A percentile compares a stretch with the other conserved stretches of the same genome.
phyloP scores from a whole-genome alignment of 2,113 vertebrate genomes.

The Collichthys lucidus region DNA sequence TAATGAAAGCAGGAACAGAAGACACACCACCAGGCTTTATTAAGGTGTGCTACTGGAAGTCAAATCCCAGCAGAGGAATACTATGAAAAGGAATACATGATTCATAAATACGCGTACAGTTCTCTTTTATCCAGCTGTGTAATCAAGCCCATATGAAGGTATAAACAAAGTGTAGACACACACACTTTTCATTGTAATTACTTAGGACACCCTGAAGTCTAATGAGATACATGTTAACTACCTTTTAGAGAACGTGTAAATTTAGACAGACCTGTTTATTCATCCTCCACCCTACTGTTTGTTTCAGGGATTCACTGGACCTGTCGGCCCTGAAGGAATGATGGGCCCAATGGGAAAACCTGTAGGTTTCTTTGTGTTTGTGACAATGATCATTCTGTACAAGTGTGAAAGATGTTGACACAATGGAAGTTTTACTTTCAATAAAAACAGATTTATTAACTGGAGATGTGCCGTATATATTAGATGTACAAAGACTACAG shows the following conservation, averaged over 20 bases:
- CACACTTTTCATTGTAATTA: background rate
- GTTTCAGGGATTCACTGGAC: slow-evolving; percentile 91
- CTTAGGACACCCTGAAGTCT: background rate
- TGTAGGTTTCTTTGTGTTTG: slow-evolving; percentile 83
- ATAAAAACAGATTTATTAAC: background rate
- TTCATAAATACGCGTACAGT: background rate
- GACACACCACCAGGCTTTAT: background rate
- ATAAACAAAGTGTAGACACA: background rate
- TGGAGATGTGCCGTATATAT: background rate
- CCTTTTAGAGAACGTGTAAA: background rate
- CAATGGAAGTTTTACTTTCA: background rate
- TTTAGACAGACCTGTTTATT: background rate
- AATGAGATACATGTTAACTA: background rate
- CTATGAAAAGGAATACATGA: background rate
- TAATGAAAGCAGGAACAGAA: background rate
- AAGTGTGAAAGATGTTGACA: background rate
- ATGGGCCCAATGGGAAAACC: slow-evolving; percentile 90
- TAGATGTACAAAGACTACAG: background rate
- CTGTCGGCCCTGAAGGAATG: slow-evolving; percentile 89
- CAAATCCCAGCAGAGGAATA: background rate
- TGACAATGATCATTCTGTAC: background rate
- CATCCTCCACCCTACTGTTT: slow-evolving; percentile 47
- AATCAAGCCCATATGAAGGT: background rate
- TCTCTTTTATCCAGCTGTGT: background rate
- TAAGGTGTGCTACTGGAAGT: background rate